Percentiles rank a stretch among this genome's conserved stretches.
phyloP scores from a whole-genome alignment of 2,888 invertebrate genomes.

The Folsomia candida region DNA sequence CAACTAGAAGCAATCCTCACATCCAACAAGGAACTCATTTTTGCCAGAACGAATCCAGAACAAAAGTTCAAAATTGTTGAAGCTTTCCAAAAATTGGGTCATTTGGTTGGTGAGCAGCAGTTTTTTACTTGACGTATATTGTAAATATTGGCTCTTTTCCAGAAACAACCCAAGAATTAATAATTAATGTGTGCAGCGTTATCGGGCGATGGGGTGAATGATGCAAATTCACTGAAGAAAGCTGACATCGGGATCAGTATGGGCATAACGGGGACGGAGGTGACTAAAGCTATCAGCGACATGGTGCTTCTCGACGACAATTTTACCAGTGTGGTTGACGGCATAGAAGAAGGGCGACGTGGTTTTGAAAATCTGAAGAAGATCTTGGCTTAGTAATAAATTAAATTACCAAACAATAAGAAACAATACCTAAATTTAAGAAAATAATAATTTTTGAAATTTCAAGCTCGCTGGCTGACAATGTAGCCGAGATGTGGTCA shows the following conservation, averaged over 20 bases:
- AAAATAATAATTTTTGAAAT: neutral
- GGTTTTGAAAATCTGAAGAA: constrained; percentile 16
- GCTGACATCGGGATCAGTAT: constrained; percentile 59
- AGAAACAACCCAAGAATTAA: neutral
- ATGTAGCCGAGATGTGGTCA: constrained; percentile 59
- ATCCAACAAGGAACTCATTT: constrained; percentile 69
- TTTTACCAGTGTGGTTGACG: constrained; percentile 59
- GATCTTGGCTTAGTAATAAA: neutral
- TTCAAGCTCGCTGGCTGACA: constrained; percentile 54
- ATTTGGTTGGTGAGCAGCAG: constrained; percentile 55
- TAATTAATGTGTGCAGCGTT: constrained; percentile 56
- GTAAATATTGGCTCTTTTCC: too few species aligned
- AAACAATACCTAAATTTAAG: neutral
- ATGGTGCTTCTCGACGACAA: constrained; percentile 59
- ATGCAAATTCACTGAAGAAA: constrained; percentile 60
- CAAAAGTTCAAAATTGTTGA: constrained; percentile 67
- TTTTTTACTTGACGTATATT: too few species aligned
- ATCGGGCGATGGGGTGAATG: constrained; percentile 61
- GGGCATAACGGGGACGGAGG: constrained; percentile 60
- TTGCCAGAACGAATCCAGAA: constrained; percentile 70
- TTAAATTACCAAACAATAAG: neutral
- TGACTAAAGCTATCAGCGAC: constrained; percentile 59
- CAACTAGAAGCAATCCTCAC: constrained; percentile 62
- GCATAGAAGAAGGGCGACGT: constrained; percentile 59
- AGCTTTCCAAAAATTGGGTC: constrained; percentile 57